These are phyloP conservation scores for Dendroctonus ponderosae DNA, from an alignment of 1,140 invertebrate species.

Conservation along the genomic window DNA sequence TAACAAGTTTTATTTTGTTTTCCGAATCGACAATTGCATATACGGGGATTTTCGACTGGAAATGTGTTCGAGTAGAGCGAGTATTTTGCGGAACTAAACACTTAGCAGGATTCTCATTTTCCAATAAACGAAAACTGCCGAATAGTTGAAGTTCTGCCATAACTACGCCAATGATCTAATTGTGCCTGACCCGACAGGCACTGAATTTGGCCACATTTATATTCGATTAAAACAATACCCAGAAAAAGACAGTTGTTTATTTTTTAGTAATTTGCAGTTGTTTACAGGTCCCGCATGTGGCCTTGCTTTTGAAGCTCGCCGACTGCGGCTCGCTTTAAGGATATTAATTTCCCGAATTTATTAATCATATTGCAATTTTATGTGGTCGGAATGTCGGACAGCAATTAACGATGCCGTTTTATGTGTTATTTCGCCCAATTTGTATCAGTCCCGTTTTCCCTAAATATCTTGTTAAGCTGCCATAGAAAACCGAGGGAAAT, in stretches of 20 bases:
- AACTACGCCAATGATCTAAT: no score
- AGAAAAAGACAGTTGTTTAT: constrained; percentile 6
- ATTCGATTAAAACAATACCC: constrained; percentile 15
- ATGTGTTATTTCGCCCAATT: no score
- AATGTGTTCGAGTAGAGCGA: no score
- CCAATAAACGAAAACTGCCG: no score
- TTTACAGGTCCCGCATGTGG: constrained; percentile 9
- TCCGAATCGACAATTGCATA: not conserved
- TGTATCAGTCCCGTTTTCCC: no score
- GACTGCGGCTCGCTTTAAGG: constrained; percentile 1
- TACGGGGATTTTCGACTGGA: not conserved
- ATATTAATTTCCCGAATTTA: constrained; percentile 14
- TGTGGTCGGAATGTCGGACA: not conserved
- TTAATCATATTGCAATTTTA: constrained; percentile 12
- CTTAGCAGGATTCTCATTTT: no score
- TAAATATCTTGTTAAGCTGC: no score
- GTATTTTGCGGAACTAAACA: no score
- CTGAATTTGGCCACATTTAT: constrained; percentile 1
- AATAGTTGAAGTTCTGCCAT: no score
- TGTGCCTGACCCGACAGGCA: no score
- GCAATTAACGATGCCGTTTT: no score
- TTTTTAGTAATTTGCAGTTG: constrained; percentile 15
- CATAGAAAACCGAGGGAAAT: no score
- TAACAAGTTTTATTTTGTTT: constrained; percentile 17
- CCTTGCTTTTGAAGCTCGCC: constrained; percentile 10